Evolutionary conservation across 2,888 invertebrate genomes (phyloP), one percentile per base, ranked within the genome.

Genomic region (Saturnia japonica): DNA sequence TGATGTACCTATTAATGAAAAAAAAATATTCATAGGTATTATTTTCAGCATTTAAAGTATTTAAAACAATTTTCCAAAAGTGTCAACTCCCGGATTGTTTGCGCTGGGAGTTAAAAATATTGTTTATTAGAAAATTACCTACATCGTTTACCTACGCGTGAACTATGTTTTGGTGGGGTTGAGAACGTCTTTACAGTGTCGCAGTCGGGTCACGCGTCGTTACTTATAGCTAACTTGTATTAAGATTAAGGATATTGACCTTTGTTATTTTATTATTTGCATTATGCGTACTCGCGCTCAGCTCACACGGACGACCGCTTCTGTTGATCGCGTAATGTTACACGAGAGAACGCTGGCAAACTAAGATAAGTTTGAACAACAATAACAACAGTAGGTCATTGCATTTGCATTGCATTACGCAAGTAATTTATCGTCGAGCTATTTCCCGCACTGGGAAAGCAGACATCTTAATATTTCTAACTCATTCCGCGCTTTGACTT

Each of bases 221-320:
- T 19, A 19, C 47, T n/a, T 60, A 60, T 60, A 60, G 28, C 57
- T 60, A 14, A 60, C 25, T 28, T 60, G 57, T 60, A 60, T 60
- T 60, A 60, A 60, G 57, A 60, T 60, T 60, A 60, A 60, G 57
- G 57, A 60, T 60, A 28, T 60, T 60, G 57, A 60, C 57, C 57
- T 60, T 60, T 60, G 57, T 60, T 60, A 60, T n/a, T n/a, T n/a
- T n/a, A n/a, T n/a, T n/a, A n/a, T n/a, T n/a, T n/a, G 57, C 25
- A 60, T n/a, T n/a, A n/a, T n/a, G 25, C 25, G 57, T 25, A 60
- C 25, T 60, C 57, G 57, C 25, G 19, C 25, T 25, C 57, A 12
- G 25, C 57, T 12, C 57, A 57, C 57, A 60, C 14, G 28, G 14
- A 60, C 57, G 25, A 14, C 25, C 57, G 28, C 25, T n/a, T n/a